Evolutionary conservation across 2,888 invertebrate genomes (phyloP).

Genomic region (Sarcophaga rosellei): DNA sequence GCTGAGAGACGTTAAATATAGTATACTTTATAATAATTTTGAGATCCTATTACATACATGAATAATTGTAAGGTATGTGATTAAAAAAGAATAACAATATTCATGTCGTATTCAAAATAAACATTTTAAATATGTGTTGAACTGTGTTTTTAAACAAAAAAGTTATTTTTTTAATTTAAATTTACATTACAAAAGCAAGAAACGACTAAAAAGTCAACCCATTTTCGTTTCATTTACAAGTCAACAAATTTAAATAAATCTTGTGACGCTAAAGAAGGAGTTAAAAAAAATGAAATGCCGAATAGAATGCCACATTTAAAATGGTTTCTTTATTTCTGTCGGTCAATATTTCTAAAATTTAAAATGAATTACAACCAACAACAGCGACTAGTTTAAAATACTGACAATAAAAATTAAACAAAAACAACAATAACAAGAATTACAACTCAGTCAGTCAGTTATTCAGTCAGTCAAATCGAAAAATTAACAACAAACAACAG

Average conservation of each 20-base stretch:
- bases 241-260: slow-evolving; percentile 38
- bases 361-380: background rate
- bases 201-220: background rate
- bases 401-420: background rate
- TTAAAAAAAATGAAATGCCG: background rate
- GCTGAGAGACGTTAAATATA: too few relatives aligned
- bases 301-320: background rate
- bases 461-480: background rate
- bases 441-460: too few relatives aligned
- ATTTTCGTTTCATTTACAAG: slow-evolving; percentile 19
- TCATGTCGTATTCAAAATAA: too few relatives aligned
- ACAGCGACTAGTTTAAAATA: background rate
- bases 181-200: slow-evolving; percentile 2
- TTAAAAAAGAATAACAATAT: too few relatives aligned
- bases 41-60: too few relatives aligned
- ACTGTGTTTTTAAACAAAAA: background rate
- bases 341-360: background rate
- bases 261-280: slow-evolving; percentile 16
- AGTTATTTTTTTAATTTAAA: background rate
- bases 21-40: too few relatives aligned
- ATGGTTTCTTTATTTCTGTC: background rate
- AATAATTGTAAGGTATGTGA: too few relatives aligned
- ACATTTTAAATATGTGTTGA: too few relatives aligned
- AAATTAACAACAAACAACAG: slow-evolving; percentile 15
- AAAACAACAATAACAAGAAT: background rate